A percentile compares a stretch with the other conserved stretches of the same genome.
phyloP scores from a whole-genome alignment of 2,888 invertebrate species.

The Cheilosia scutellata region DNA sequence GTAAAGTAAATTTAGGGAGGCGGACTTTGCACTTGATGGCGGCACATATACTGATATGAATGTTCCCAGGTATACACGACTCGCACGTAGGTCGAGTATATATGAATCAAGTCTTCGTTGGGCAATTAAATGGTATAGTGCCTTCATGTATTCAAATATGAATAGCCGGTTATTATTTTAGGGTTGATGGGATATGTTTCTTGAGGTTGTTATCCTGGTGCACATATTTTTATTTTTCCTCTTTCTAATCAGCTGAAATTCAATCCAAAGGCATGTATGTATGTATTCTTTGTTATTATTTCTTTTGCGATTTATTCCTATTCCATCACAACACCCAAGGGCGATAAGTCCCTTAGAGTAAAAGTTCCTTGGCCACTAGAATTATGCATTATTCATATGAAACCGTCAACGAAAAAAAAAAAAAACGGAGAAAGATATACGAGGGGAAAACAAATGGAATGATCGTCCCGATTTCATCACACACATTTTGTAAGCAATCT shows the following conservation, averaged over 20 bases:
- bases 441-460: slow-evolving; percentile 20
- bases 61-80: not conserved
- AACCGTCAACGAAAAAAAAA: slow-evolving; percentile 24
- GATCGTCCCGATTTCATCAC: slow-evolving; percentile 53
- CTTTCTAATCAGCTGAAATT: slow-evolving; percentile 23
- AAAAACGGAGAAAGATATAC: slow-evolving; percentile 7
- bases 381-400: slow-evolving; percentile 67
- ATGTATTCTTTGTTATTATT: slow-evolving; percentile 37
- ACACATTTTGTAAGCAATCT: slow-evolving; percentile 47
- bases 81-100: not conserved
- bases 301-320: slow-evolving; percentile 32
- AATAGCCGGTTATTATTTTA: slow-evolving; percentile 17
- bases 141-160: too few species aligned
- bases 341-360: slow-evolving; percentile 37
- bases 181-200: slow-evolving; percentile 1
- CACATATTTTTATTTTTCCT: slow-evolving; percentile 1
- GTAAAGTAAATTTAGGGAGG: slow-evolving; percentile 26
- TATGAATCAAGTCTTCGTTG: not conserved
- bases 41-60: not conserved
- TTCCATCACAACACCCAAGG: slow-evolving; percentile 38
- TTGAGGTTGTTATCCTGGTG: not conserved
- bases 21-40: slow-evolving; percentile 6
- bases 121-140: slow-evolving; percentile 17
- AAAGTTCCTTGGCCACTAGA: slow-evolving; percentile 47
- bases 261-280: slow-evolving; percentile 12